Conservation (phyloP, 2,888 invertebrate genomes). For the Boloria selene region DNA sequence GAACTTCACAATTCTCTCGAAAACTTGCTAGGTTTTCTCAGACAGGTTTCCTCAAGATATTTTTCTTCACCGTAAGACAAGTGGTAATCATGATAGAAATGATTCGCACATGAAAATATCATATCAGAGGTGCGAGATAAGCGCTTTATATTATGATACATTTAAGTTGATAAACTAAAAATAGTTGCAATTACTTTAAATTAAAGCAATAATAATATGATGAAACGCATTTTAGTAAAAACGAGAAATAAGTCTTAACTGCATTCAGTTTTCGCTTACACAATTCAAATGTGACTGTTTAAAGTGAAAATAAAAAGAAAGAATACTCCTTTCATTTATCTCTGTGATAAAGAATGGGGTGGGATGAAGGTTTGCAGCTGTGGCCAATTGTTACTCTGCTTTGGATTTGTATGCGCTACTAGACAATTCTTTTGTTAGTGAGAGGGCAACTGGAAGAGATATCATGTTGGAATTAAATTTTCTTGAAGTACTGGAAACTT, state of each 20-base stretch:
- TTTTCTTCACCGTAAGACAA: no score
- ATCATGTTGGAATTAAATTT: constrained; percentile 46
- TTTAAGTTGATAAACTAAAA: no score
- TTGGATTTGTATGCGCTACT: constrained; percentile 58
- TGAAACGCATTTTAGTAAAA: constrained; percentile 7
- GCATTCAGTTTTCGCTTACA: constrained; percentile 46
- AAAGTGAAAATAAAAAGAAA: constrained; percentile 58
- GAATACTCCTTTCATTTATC: constrained; percentile 61
- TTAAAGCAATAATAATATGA: background rate
- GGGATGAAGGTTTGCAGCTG: constrained; percentile 61
- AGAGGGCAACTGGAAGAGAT: constrained; percentile 50
- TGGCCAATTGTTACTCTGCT: constrained; percentile 66
- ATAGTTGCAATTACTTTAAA: no score
- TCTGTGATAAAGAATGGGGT: constrained; percentile 59
- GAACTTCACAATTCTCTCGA: no score
- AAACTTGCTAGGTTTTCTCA: no score
- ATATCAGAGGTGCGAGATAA: no score
- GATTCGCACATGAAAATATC: no score
- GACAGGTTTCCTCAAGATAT: no score
- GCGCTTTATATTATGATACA: no score
- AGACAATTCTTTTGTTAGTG: constrained; percentile 63
- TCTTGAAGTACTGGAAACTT: background rate
- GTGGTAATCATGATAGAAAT: no score
- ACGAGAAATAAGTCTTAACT: constrained; percentile 4
- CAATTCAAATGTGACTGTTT: constrained; percentile 54